phyloP scores from a whole-genome alignment of 2,888 invertebrate species.

The Drosophila helvetica region DNA sequence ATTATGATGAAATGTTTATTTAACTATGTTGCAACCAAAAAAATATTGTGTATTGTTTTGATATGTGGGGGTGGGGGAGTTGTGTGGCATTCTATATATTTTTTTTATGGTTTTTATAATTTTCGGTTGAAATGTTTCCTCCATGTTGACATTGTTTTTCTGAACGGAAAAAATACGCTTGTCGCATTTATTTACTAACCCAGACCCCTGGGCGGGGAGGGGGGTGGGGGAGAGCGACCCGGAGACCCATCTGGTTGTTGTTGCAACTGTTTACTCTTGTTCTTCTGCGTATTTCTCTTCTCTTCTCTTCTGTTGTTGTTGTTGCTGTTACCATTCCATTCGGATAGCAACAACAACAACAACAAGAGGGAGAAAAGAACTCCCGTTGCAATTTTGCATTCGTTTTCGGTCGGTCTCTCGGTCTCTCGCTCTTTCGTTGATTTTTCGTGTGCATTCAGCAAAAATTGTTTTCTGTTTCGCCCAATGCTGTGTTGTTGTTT shows the following conservation, averaged over 20 bases:
- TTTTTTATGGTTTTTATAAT: slow-evolving; percentile 40
- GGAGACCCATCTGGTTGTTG: slow-evolving; percentile 34
- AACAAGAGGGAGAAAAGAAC: slow-evolving; percentile 21
- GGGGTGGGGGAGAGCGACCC: not conserved
- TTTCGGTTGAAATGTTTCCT: slow-evolving; percentile 54
- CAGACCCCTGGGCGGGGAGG: slow-evolving; percentile 3
- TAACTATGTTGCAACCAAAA: slow-evolving; percentile 4
- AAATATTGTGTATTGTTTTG: slow-evolving; percentile 12
- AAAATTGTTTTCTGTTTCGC: slow-evolving; percentile 36
- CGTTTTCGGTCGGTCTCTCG: not conserved
- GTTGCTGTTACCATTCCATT: slow-evolving; percentile 26
- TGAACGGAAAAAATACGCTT: slow-evolving; percentile 63
- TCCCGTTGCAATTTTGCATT: slow-evolving; percentile 43
- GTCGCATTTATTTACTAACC: slow-evolving; percentile 69
- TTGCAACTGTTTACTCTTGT: slow-evolving; percentile 40
- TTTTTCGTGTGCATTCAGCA: slow-evolving; percentile 66
- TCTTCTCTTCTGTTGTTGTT: slow-evolving; percentile 11
- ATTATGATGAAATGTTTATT: slow-evolving; percentile 54
- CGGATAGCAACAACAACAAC: slow-evolving; percentile 34
- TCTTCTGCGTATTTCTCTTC: slow-evolving; percentile 39
- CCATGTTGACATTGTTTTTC: slow-evolving; percentile 73
- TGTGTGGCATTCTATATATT: not conserved
- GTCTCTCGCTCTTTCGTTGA: slow-evolving; percentile 35
- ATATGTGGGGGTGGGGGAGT: slow-evolving; percentile 10
- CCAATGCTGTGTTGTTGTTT: slow-evolving; percentile 23